A percentile compares a stretch with the other conserved stretches of the same genome.
Conservation (phyloP, 2,113 vertebrate species). For the Passerina amoena region DNA sequence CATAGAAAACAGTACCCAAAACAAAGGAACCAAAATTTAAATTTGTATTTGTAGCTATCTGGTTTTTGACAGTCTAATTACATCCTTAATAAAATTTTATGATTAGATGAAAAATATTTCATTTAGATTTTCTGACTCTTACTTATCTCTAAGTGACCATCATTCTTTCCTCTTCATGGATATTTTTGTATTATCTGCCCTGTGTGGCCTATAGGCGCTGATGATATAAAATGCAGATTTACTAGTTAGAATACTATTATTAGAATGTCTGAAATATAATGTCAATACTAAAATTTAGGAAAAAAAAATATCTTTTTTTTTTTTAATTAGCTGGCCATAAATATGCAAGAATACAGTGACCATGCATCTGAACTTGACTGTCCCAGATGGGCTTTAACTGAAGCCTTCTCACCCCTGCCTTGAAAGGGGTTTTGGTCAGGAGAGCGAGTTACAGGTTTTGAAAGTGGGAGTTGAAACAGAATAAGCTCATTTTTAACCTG, state of each 20-base stretch:
- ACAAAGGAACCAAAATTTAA: neutral
- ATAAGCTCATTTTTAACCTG: neutral
- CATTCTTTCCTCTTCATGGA: neutral
- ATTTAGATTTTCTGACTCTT: neutral
- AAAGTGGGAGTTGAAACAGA: neutral
- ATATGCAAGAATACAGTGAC: neutral
- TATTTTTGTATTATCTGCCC: neutral
- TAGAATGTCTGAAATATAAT: neutral
- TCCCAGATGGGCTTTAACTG: neutral
- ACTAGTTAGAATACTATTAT: neutral
- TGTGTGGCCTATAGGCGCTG: neutral
- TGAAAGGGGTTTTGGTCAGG: neutral
- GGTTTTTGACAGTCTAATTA: neutral
- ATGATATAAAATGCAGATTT: neutral
- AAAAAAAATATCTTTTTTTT: neutral
- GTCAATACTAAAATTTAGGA: neutral
- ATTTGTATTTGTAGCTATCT: neutral
- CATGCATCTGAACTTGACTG: neutral
- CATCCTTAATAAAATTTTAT: neutral
- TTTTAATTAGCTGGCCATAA: neutral
- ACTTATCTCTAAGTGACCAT: neutral
- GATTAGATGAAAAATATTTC: neutral
- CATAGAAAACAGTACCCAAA: neutral
- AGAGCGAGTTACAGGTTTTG: neutral
- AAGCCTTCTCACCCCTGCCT: neutral